Percentiles rank a stretch among this genome's conserved stretches.
Conservation (phyloP, 64 coral and sea anemone genomes). For the Stichodactyla mertensii region DNA sequence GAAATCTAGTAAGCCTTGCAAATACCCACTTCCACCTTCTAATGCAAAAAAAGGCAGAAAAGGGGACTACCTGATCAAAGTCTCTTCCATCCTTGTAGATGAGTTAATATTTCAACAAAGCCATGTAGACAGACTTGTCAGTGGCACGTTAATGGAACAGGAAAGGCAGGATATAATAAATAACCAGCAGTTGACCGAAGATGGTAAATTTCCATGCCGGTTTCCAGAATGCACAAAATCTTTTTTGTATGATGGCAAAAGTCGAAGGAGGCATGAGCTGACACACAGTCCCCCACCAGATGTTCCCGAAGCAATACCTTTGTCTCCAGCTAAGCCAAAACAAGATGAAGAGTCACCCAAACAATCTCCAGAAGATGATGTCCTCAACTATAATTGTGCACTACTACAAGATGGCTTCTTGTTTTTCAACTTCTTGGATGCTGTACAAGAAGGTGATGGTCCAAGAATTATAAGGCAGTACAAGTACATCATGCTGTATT, state of each 20-base stretch:
- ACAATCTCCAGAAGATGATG: neutral
- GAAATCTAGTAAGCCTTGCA: slow-evolving; percentile 22
- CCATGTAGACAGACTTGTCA: slow-evolving; percentile 15
- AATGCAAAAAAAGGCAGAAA: slow-evolving; percentile 25
- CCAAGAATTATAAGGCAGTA: slow-evolving; percentile 30
- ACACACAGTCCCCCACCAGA: slow-evolving; percentile 53
- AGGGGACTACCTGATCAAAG: slow-evolving; percentile 38
- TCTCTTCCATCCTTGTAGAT: slow-evolving; percentile 37
- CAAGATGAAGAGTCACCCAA: neutral
- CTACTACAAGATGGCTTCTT: slow-evolving; percentile 23
- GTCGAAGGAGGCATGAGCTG: slow-evolving; percentile 47
- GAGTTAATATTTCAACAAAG: slow-evolving; percentile 29
- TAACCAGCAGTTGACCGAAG: slow-evolving; percentile 40
- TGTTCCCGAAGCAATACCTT: neutral
- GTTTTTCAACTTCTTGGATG: slow-evolving; percentile 44
- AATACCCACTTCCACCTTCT: slow-evolving; percentile 19
- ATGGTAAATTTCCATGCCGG: slow-evolving; percentile 60
- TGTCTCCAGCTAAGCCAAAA: neutral
- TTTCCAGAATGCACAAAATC: slow-evolving; percentile 42
- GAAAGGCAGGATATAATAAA: slow-evolving; percentile 40
- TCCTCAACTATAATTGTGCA: slow-evolving; percentile 43
- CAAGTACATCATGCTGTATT: slow-evolving; percentile 29
- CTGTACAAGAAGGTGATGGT: slow-evolving; percentile 32
- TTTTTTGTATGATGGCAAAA: slow-evolving; percentile 55
- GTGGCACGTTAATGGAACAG: slow-evolving; percentile 20